Evolutionary conservation across 2,888 invertebrate species (phyloP), one percentile per base, ranked within the genome.

Genomic region (Lottia scabra): DNA sequence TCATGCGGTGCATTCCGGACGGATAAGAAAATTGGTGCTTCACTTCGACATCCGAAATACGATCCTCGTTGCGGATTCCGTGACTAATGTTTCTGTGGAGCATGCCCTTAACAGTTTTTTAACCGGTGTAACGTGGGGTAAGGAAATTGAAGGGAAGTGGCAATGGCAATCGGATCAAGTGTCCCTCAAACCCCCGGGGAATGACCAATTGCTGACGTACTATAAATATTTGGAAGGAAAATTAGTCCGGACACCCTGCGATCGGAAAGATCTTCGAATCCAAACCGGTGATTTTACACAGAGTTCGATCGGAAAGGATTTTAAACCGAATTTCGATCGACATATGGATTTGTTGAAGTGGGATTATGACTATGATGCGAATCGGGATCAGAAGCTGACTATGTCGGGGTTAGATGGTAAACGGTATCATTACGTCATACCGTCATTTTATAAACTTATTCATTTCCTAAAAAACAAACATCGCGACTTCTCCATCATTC

Each of bases 31-130:
- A 76, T 82, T 89, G 10, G 78, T 89, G 44, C 78, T 89, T 15
- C 89, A 89, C 77, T 85, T 89, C 74, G 89, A 89, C 75, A 83
- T 88, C 23, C 78, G 89, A 62, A 89, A 89, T 78, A 89, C 89
- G 1, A 81, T 89, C 30, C 79, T 89, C 8, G 88, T 89, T 15
- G 87, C 89, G 1, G 88, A 88, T 73, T 85, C 86, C 5, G 81
- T 88, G 10, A 87, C 88, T 2, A 84, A 85, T 63, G 85, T 88
- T 0, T 82, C 81, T 27, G 86, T 88, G 56, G 88, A 88, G 72
- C 85, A 88, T 70, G 89, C 88, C 2, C 80, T 89, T n/a, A 89
- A 89, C 75, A 86, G 87, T 67, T 89, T 87, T 78, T 82, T 89
- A 26, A 87, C 89, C 0, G 87, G 88, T 1, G 88, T 89, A 12